Evolutionary conservation across 2,113 vertebrate genomes (phyloP).

Genomic region (Bufo gargarizans): DNA sequence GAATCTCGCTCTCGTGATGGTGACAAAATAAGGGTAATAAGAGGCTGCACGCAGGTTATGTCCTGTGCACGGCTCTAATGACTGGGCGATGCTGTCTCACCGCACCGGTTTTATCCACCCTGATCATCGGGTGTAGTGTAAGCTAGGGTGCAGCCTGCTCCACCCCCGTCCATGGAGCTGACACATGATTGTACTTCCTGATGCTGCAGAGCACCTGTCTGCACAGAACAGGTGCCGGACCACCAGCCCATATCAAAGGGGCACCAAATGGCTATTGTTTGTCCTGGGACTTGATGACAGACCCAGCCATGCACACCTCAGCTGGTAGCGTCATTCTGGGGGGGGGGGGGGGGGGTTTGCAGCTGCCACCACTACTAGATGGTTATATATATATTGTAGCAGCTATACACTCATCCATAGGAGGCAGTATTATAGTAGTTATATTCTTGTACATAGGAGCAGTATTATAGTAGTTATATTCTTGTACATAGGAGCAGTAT

Average conservation of each 20-base stretch:
- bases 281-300: neutral
- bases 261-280: conserved; percentile 34
- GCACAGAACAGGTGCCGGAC: conserved; percentile 37
- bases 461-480: neutral
- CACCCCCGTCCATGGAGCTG: conserved; percentile 18
- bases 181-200: conserved; percentile 41
- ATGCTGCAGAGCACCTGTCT: conserved; percentile 36
- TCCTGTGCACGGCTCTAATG: neutral
- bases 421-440: neutral
- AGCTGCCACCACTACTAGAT: neutral
- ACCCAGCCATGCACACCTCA: neutral
- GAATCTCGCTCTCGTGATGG: neutral
- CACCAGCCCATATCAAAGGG: conserved; percentile 22
- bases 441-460: neutral
- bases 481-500: neutral
- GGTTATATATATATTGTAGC: neutral
- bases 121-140: conserved; percentile 32
- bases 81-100: conserved; percentile 37
- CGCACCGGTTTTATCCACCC: neutral
- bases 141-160: conserved; percentile 28
- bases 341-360: neutral
- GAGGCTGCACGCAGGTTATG: neutral
- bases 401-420: neutral
- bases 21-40: neutral
- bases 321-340: conserved; percentile 5